Conservation (phyloP, 1,140 invertebrate species). For the Lerema accius region DNA sequence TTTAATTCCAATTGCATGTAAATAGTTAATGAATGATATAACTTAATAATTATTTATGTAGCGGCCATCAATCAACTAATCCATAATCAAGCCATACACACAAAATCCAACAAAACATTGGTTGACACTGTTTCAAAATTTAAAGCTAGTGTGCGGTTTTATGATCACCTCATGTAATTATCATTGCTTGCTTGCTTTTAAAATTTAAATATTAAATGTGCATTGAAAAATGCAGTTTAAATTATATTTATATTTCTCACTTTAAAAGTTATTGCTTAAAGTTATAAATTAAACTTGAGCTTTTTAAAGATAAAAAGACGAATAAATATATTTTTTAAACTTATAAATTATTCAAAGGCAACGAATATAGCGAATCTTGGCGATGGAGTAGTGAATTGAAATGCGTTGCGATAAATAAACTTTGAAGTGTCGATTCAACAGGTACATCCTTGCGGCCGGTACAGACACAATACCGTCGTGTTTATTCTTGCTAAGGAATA, state of each 20-base stretch:
- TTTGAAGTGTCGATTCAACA: slow-evolving; percentile 65
- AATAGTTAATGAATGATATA: slow-evolving; percentile 1
- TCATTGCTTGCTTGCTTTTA: slow-evolving; percentile 28
- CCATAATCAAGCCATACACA: slow-evolving; percentile 8
- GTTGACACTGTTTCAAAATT: not conserved
- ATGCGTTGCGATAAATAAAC: slow-evolving; percentile 32
- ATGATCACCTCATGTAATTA: slow-evolving; percentile 21
- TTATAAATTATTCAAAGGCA: not conserved
- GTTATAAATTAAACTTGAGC: not conserved
- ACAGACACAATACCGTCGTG: slow-evolving; percentile 97
- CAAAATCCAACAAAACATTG: slow-evolving; percentile 2
- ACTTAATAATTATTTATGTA: slow-evolving; percentile 12
- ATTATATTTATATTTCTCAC: not conserved
- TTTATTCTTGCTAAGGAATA: slow-evolving; percentile 98
- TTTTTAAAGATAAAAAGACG: not conserved
- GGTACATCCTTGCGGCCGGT: slow-evolving; percentile 98
- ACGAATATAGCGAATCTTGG: slow-evolving; percentile 3
- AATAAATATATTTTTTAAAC: too few species aligned
- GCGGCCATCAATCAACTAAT: not conserved
- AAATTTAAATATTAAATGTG: slow-evolving; percentile 2
- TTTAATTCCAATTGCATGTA: slow-evolving; percentile 17
- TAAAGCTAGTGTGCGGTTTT: slow-evolving; percentile 20
- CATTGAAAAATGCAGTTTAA: slow-evolving; percentile 9
- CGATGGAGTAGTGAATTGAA: not conserved
- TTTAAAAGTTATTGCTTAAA: not conserved